These are phyloP conservation scores for Lepus europaeus DNA, from an alignment of 2,113 vertebrate species.

Conservation along the genomic window DNA sequence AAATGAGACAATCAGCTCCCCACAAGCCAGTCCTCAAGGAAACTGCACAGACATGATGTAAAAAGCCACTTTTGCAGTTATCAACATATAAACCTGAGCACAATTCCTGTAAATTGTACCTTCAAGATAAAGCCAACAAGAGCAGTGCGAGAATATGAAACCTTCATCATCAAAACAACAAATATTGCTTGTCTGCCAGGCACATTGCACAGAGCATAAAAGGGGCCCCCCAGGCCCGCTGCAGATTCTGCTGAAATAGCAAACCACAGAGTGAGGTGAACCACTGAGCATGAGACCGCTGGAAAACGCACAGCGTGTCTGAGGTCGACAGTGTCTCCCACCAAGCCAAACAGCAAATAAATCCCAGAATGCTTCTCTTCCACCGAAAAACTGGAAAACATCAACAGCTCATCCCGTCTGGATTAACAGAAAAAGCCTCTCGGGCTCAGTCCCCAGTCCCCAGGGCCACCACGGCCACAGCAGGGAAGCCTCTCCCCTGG, in stretches of 20 bases:
- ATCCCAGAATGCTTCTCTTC: not conserved
- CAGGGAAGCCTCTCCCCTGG: not conserved
- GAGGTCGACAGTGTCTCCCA: not conserved
- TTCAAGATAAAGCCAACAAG: slow-evolving; percentile 43
- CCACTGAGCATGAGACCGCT: not conserved
- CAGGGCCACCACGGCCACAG: no score
- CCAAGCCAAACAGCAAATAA: not conserved
- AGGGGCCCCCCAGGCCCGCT: not conserved
- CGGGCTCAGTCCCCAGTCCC: no score
- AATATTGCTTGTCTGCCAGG: not conserved
- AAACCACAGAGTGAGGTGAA: not conserved
- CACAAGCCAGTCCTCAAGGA: not conserved
- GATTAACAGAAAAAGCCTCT: not conserved
- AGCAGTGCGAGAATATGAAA: not conserved
- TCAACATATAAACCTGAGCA: not conserved
- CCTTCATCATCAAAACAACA: not conserved
- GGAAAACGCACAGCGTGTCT: not conserved
- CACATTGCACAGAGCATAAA: not conserved
- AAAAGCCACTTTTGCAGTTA: not conserved
- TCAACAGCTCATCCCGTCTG: not conserved
- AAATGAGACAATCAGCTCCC: not conserved
- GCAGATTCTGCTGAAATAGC: not conserved
- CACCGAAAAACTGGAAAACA: not conserved
- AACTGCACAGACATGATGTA: not conserved
- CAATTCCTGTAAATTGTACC: not conserved